Evolutionary conservation across 2,888 invertebrate species (phyloP), one percentile per base, ranked within the genome.

Genomic region (Acleris laterana): DNA sequence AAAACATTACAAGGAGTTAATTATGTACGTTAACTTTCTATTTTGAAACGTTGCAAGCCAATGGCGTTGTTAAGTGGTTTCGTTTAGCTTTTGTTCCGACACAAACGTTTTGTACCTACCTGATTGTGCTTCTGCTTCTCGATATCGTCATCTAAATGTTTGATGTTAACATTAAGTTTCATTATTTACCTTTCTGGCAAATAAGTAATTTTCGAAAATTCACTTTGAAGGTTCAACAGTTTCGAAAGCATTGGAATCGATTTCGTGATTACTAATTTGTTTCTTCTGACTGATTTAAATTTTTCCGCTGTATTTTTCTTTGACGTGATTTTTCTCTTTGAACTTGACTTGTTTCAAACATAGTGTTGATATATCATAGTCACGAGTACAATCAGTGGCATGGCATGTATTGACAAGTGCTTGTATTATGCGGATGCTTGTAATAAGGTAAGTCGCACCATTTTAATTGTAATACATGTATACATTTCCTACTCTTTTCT

Each of bases 1-100:
- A 89, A 89, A 89, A 89, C 89, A 89, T 90, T 90, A 90, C 89
- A 90, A 92, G 89, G 90, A 93, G 91, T 90, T 83, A 93, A 91
- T 89, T 91, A 82, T 76, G 85, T 85, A 81, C 72, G 70, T 73
- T 77, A 75, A 80, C 69, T 70, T 69, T 53, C 70, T 50, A 58
- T 65, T 25, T 71, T 68, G 68, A 74, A 74, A 71, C 62, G 67
- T 75, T 74, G 63, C 76, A 72, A 69, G 74, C 75, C 72, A 71
- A 71, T 71, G 71, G 78, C 77, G 75, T 70, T 80, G 74, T 73
- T 77, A 67, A 74, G 74, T 79, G 75, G 78, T 77, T 76, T 74
- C 68, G 71, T 71, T 69, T 73, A 78, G 76, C 77, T 76, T 73
- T 73, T 42, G 69, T 75, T 61, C 68, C 50, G 56, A 46, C 60